phyloP scores from a whole-genome alignment of 2,888 invertebrate species.

The Meta bourneti region DNA sequence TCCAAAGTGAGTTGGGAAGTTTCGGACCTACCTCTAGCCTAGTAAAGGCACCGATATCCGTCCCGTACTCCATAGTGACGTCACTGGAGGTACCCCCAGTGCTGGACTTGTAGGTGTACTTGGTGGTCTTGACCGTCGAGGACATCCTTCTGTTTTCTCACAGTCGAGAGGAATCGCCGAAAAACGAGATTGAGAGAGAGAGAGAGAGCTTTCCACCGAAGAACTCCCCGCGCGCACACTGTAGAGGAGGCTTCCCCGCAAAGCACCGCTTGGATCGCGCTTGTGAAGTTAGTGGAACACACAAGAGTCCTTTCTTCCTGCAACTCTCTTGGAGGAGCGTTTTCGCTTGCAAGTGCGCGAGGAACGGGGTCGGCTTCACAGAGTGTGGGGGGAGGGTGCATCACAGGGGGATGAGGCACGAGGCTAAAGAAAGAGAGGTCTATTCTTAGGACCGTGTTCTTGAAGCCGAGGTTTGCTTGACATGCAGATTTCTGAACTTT shows the following conservation, averaged over 20 bases:
- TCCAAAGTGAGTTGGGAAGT: too few species aligned
- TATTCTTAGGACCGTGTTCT: slow-evolving; percentile 51
- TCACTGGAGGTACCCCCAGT: slow-evolving; percentile 88
- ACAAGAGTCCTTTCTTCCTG: slow-evolving; percentile 11
- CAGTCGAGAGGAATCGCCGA: not conserved
- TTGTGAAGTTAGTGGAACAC: not conserved
- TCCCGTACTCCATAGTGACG: slow-evolving; percentile 95
- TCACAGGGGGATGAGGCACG: not conserved
- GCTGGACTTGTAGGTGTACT: slow-evolving; percentile 91
- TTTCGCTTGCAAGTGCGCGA: slow-evolving; percentile 32
- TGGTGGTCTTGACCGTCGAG: slow-evolving; percentile 85
- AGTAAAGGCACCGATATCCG: slow-evolving; percentile 95
- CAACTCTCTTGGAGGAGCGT: slow-evolving; percentile 5
- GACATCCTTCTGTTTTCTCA: slow-evolving; percentile 53
- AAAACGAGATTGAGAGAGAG: not conserved
- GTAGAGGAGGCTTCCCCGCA: slow-evolving; percentile 11
- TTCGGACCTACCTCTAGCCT: slow-evolving; percentile 90
- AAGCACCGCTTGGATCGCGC: not conserved
- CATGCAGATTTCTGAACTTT: slow-evolving; percentile 24
- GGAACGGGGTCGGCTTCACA: slow-evolving; percentile 34
- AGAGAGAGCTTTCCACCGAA: slow-evolving; percentile 32
- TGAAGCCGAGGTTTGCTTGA: not conserved
- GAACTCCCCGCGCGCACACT: slow-evolving; percentile 22
- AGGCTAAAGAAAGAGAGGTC: slow-evolving; percentile 2
- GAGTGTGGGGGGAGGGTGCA: slow-evolving; percentile 2